phyloP scores from a whole-genome alignment of 2,797 vertebrate genomes.

The Melopsittacus undulatus region DNA sequence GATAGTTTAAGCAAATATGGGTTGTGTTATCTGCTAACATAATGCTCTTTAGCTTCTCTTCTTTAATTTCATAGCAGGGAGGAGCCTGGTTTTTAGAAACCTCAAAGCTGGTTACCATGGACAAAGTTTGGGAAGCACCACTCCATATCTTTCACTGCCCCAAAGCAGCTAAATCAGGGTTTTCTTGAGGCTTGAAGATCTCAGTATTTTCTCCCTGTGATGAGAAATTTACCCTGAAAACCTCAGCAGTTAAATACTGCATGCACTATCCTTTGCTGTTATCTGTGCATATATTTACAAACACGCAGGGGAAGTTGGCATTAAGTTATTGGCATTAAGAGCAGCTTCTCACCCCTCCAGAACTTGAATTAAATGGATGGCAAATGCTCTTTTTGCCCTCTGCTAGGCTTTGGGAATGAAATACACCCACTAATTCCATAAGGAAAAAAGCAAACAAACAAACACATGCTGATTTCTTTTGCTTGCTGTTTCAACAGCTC shows the following conservation, averaged over 20 bases:
- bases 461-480: slow-evolving; percentile 27
- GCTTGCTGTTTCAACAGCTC: slow-evolving; percentile 45
- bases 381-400: slow-evolving; percentile 46
- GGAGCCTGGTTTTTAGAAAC: not conserved
- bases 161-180: not conserved
- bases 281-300: not conserved
- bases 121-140: not conserved
- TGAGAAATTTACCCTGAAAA: not conserved
- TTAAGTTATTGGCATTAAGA: not conserved
- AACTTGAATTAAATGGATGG: not conserved
- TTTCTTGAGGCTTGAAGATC: not conserved
- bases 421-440: slow-evolving; percentile 48
- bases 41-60: not conserved
- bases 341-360: slow-evolving; percentile 14
- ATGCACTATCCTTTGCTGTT: not conserved
- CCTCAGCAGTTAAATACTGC: not conserved
- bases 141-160: not conserved
- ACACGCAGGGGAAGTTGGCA: not conserved
- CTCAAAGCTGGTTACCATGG: not conserved
- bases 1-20: not conserved
- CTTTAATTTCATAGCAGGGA: not conserved
- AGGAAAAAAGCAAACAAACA: slow-evolving; percentile 42
- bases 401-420: slow-evolving; percentile 19
- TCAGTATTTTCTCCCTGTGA: not conserved
- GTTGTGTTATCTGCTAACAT: not conserved